phyloP scores from a whole-genome alignment of 2,113 vertebrate genomes.

The Cisticola juncidis region DNA sequence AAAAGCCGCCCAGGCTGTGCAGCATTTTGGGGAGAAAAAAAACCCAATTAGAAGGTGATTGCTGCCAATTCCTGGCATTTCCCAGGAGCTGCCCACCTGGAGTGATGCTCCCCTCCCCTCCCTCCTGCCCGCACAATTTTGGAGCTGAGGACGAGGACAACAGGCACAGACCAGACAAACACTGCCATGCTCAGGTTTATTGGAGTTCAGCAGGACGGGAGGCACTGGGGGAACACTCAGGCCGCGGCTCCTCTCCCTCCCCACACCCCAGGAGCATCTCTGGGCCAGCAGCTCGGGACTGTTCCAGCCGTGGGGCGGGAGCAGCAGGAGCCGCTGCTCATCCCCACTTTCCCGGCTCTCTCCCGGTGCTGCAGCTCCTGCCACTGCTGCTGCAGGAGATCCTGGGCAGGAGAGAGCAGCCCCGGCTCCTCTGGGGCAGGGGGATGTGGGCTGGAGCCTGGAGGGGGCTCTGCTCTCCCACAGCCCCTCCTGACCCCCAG shows the following conservation, averaged over 20 bases:
- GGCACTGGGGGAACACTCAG: too few species aligned
- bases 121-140: accelerated
- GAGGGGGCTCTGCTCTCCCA: neutral
- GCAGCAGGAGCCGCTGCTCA: too few species aligned
- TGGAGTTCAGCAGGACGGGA: neutral
- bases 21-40: neutral
- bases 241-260: neutral
- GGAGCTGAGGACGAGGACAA: accelerated
- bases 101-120: neutral
- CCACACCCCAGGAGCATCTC: neutral
- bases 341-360: too few species aligned
- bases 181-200: neutral
- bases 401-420: neutral
- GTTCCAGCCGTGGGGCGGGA: accelerated
- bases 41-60: accelerated
- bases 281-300: neutral
- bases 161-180: neutral
- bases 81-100: neutral
- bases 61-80: neutral
- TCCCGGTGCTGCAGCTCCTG: neutral
- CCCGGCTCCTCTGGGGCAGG: neutral
- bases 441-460: too few species aligned
- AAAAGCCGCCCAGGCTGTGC: neutral
- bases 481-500: neutral
- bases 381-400: neutral